These are phyloP conservation scores for Actinia equina DNA, from an alignment of 64 coral and sea anemone genomes.

Conservation along the genomic window DNA sequence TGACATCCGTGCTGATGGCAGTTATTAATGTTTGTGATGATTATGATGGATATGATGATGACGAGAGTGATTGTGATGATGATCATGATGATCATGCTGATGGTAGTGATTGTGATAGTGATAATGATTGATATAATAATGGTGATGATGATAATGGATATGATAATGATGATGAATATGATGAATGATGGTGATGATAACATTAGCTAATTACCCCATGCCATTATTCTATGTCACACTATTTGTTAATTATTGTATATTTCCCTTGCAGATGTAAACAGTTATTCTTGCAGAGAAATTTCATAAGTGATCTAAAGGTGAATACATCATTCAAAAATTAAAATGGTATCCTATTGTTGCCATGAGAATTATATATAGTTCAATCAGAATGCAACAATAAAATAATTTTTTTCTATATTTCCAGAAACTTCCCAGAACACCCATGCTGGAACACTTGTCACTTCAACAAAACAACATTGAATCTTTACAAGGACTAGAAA, in stretches of 20 bases:
- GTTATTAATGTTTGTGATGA: too few relatives aligned
- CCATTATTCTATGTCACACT: background rate
- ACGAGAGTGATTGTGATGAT: too few relatives aligned
- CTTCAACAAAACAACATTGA: constrained; percentile 92
- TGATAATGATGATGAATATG: too few relatives aligned
- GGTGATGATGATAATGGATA: too few relatives aligned
- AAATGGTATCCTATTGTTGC: background rate
- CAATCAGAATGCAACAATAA: background rate
- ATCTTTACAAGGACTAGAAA: constrained; percentile 66
- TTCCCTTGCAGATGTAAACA: constrained; percentile 74
- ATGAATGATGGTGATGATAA: background rate
- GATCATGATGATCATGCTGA: too few relatives aligned
- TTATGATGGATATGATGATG: too few relatives aligned
- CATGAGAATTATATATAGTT: too few relatives aligned
- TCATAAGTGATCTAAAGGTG: constrained; percentile 80
- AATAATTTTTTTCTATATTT: background rate
- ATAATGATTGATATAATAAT: too few relatives aligned
- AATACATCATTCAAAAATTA: background rate
- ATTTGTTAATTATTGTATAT: background rate
- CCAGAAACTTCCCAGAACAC: constrained; percentile 88
- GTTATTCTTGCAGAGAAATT: constrained; percentile 94
- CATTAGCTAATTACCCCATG: background rate
- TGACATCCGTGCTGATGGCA: too few relatives aligned
- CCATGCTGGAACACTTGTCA: constrained; percentile 76
- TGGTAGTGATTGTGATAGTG: too few relatives aligned